These are phyloP conservation scores for Andrena bucephala DNA, from an alignment of 2,888 invertebrate species.

Conservation along the genomic window DNA sequence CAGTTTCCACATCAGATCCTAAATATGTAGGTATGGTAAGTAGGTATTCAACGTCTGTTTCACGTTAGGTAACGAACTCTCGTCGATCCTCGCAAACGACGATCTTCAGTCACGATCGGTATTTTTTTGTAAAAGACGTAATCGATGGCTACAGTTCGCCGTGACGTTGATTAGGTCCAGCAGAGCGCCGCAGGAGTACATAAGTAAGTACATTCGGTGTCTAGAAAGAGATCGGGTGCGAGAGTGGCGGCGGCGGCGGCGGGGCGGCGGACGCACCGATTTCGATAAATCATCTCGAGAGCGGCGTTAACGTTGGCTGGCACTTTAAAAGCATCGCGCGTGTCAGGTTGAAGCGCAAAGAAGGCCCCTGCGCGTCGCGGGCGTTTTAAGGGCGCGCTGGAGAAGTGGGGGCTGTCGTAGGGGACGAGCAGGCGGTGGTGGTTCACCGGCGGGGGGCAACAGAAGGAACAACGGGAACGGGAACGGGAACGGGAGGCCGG, in stretches of 20 bases:
- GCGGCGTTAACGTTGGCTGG: conserved; percentile 47
- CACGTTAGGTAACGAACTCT: neutral
- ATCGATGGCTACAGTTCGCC: neutral
- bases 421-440: neutral
- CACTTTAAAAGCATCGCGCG: conserved; percentile 68
- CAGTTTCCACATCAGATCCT: neutral
- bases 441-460: conserved; percentile 39
- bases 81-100: neutral
- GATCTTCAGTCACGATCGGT: neutral
- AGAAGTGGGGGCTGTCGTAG: neutral
- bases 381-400: conserved; percentile 43
- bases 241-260: conserved; percentile 1
- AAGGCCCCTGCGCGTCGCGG: conserved; percentile 31
- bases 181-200: neutral
- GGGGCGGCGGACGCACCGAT: conserved; percentile 34
- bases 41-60: neutral
- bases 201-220: neutral
- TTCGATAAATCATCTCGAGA: conserved; percentile 64
- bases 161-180: neutral
- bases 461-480: conserved; percentile 29
- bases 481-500: conserved; percentile 23
- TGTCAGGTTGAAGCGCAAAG: conserved; percentile 61
- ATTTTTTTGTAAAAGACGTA: neutral
- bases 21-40: no score
- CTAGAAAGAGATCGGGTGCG: neutral